phyloP scores from a whole-genome alignment of 2,888 invertebrate species.

The Lasioglossum morio region DNA sequence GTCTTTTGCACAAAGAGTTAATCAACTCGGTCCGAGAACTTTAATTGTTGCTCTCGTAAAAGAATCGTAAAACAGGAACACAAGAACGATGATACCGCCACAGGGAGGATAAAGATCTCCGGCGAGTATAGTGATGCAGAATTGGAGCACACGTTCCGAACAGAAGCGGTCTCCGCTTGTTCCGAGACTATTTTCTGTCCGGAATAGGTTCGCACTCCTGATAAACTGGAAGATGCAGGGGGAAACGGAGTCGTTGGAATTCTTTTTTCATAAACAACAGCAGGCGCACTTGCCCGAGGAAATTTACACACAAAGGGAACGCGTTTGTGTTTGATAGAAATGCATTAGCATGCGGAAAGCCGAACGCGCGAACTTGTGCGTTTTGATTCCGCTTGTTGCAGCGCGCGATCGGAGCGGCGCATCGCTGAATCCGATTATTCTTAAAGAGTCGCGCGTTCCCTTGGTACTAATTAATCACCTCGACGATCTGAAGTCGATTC shows the following conservation, averaged over 20 bases:
- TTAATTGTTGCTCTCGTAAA: neutral
- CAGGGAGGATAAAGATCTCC: neutral
- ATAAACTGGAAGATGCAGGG: slow-evolving; percentile 16
- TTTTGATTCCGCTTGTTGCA: slow-evolving; percentile 47
- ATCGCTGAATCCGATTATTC: neutral
- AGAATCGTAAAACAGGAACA: neutral
- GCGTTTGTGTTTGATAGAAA: slow-evolving; percentile 57
- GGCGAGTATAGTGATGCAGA: neutral
- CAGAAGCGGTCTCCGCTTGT: neutral
- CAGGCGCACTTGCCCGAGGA: slow-evolving; percentile 31
- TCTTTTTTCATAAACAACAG: slow-evolving; percentile 62
- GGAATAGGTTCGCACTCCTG: slow-evolving; percentile 13
- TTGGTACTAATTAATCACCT: slow-evolving; percentile 2
- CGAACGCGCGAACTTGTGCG: slow-evolving; percentile 52
- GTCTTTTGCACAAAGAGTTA: neutral
- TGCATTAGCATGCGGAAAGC: slow-evolving; percentile 60
- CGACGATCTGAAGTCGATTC: slow-evolving; percentile 1
- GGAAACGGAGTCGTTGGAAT: slow-evolving; percentile 46
- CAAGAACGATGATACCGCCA: neutral
- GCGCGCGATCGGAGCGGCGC: slow-evolving; percentile 29
- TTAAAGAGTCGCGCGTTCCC: slow-evolving; percentile 2
- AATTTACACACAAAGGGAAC: slow-evolving; percentile 72
- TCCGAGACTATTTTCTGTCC: slow-evolving; percentile 25
- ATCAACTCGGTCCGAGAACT: neutral
- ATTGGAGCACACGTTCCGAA: slow-evolving; percentile 1